Evolutionary conservation across 2,797 vertebrate genomes (phyloP), one percentile per base, ranked within the genome.

Genomic region (Tokudaia muenninki): DNA sequence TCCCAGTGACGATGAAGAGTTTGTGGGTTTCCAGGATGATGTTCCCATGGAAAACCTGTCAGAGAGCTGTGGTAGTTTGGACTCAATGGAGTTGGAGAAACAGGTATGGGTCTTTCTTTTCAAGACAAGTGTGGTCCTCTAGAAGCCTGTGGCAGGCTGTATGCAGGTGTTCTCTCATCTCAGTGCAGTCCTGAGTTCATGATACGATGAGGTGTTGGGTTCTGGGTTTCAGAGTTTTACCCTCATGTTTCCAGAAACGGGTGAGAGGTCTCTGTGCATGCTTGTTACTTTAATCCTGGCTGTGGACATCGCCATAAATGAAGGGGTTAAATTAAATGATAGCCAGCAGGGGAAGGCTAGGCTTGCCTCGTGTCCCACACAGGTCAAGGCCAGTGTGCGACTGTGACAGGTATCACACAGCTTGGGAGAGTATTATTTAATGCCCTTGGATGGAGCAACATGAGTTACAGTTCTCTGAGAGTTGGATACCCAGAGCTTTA

Each of bases 1-100:
- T 34, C 94, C 98, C 87, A 98, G 98, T 93, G 98, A 98, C 79
- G 97, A 74, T 67, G 98, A 98, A 96, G 98, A 98, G 59, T 98
- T 99, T 82, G n/a, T 97, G 41, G 98, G 98, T 17, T 99, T 98
- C 91, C 92, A n/a, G 82, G 98, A 98, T 77, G 97, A 98, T 63
- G 91, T 97, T 98, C 98, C 98, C 82, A 98, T 98, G 91, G 97
- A 98, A 97, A 98, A 90, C 8, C 72, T 98, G 63, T 98, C 98
- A 21, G 97, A 97, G 70, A 97, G 92, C 84, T 97, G 3, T n/a
- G 47, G 97, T 74, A 95, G 82, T 97, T 97, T 94, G 55, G 91
- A 97, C 96, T 97, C 98, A 0, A 10, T 82, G 86, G 97, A 97
- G 82, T 86, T 97, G 29, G 95, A 94, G 91, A 98, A 98, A 97